Percentiles rank a stretch among this genome's conserved stretches.
Evolutionary conservation across 2,888 invertebrate genomes (phyloP).

Genomic region (Caenorhabditis sinica): DNA sequence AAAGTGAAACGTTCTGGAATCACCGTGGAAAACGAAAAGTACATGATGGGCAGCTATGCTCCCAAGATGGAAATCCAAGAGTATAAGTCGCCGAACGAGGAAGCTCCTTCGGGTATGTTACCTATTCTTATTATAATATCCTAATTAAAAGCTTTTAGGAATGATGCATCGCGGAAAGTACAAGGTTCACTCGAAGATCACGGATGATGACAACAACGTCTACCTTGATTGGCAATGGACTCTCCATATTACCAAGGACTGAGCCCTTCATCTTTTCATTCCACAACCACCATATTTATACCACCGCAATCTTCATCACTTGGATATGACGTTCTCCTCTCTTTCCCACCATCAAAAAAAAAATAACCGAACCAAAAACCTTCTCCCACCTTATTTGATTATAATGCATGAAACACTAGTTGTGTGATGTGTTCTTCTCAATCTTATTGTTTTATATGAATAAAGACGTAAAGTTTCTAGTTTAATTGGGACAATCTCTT

Average conservation of each 20-base stretch:
- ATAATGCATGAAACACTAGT: slow-evolving; percentile 19
- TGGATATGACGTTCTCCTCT: slow-evolving; percentile 21
- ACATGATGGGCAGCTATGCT: slow-evolving; percentile 99
- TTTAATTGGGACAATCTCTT: too few species aligned
- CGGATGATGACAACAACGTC: slow-evolving; percentile 96
- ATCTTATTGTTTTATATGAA: too few species aligned
- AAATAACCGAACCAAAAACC: not conserved
- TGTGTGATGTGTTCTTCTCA: not conserved
- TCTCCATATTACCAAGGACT: slow-evolving; percentile 98
- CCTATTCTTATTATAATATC: not conserved
- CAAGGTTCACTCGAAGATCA: slow-evolving; percentile 93
- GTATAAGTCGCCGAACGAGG: slow-evolving; percentile 94
- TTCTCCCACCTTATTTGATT: not conserved
- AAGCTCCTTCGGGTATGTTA: slow-evolving; percentile 91
- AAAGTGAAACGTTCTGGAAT: slow-evolving; percentile 72
- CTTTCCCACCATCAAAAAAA: not conserved
- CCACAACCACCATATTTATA: slow-evolving; percentile 19
- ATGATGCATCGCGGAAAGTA: slow-evolving; percentile 89
- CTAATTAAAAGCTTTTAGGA: slow-evolving; percentile 69
- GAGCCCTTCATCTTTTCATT: slow-evolving; percentile 85
- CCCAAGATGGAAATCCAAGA: slow-evolving; percentile 95
- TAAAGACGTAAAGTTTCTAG: too few species aligned
- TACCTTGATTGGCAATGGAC: slow-evolving; percentile 99
- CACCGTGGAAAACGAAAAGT: slow-evolving; percentile 96
- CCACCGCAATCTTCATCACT: slow-evolving; percentile 1